Percentiles rank a stretch among this genome's conserved stretches.
These are phyloP conservation scores for Leucophenga montana DNA, from an alignment of 2,888 invertebrate genomes.

Conservation along the genomic window DNA sequence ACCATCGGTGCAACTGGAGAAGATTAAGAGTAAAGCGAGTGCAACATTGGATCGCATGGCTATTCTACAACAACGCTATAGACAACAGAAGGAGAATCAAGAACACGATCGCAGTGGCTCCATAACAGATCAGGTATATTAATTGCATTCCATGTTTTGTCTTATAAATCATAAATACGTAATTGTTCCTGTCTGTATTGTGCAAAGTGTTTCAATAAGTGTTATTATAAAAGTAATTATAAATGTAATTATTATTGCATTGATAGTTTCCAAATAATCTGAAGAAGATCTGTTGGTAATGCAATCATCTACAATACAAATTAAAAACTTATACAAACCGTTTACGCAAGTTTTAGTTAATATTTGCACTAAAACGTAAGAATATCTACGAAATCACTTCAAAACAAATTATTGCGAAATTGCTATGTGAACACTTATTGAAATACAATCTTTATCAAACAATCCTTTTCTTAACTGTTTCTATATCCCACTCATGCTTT, in stretches of 20 bases:
- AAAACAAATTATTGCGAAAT: too few species aligned
- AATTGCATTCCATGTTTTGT: slow-evolving; percentile 32
- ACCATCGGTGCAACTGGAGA: slow-evolving; percentile 72
- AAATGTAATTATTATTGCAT: too few species aligned
- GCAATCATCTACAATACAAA: too few species aligned
- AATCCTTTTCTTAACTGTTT: background rate
- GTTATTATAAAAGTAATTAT: too few species aligned
- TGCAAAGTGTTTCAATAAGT: background rate
- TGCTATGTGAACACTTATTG: background rate
- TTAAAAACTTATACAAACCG: too few species aligned
- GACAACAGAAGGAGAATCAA: slow-evolving; percentile 76
- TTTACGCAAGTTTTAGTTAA: too few species aligned
- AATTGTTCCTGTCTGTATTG: slow-evolving; percentile 35
- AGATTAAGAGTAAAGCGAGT: slow-evolving; percentile 72
- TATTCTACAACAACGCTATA: slow-evolving; percentile 76
- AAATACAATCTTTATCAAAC: slow-evolving; percentile 8
- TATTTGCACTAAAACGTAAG: too few species aligned
- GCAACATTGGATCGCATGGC: slow-evolving; percentile 73
- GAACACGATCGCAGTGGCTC: slow-evolving; percentile 56
- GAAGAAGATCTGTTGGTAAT: too few species aligned
- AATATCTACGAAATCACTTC: too few species aligned
- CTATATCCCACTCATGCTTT: slow-evolving; percentile 23
- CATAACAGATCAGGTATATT: slow-evolving; percentile 62
- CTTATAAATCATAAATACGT: slow-evolving; percentile 43
- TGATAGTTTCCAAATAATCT: too few species aligned